A percentile compares a stretch with the other conserved stretches of the same genome.
Conservation (phyloP, 2,888 invertebrate genomes). For the Drosophila neutralis region DNA sequence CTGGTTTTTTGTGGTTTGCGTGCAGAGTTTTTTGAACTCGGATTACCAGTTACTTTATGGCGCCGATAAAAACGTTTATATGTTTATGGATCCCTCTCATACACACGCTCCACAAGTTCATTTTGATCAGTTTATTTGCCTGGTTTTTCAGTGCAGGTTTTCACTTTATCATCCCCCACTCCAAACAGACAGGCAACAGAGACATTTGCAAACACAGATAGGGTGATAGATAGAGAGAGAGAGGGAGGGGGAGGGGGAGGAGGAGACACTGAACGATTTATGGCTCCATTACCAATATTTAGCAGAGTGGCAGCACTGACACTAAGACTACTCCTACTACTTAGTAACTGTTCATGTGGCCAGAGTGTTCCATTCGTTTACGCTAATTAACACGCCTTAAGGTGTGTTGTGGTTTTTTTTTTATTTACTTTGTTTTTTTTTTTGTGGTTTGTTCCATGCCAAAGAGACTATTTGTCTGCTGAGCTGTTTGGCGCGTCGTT, state of each 20-base stretch:
- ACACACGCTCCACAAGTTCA: not conserved
- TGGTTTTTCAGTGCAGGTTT: constrained; percentile 28
- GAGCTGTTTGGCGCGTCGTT: constrained; percentile 17
- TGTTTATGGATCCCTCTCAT: not conserved
- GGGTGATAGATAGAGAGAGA: not conserved
- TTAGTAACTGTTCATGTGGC: constrained; percentile 36
- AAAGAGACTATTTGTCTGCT: constrained; percentile 8
- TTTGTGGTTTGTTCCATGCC: not conserved
- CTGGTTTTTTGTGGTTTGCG: constrained; percentile 41
- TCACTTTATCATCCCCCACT: constrained; percentile 43
- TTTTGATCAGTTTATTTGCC: constrained; percentile 28
- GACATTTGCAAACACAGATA: not conserved
- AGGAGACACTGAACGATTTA: constrained; percentile 58
- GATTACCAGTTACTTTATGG: constrained; percentile 71
- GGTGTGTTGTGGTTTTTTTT: constrained; percentile 32
- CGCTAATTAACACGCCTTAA: constrained; percentile 49
- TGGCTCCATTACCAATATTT: constrained; percentile 65
- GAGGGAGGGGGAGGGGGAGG: not conserved
- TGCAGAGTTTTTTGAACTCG: constrained; percentile 67
- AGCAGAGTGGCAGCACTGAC: constrained; percentile 31
- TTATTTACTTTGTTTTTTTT: not conserved
- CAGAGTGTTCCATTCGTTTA: constrained; percentile 13
- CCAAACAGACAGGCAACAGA: not conserved
- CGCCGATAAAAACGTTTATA: constrained; percentile 40
- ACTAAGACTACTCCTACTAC: not conserved